Base-by-base conservation (phyloP, 2,113 vertebrate genomes). In the Coregonus clupeaformis region DNA sequence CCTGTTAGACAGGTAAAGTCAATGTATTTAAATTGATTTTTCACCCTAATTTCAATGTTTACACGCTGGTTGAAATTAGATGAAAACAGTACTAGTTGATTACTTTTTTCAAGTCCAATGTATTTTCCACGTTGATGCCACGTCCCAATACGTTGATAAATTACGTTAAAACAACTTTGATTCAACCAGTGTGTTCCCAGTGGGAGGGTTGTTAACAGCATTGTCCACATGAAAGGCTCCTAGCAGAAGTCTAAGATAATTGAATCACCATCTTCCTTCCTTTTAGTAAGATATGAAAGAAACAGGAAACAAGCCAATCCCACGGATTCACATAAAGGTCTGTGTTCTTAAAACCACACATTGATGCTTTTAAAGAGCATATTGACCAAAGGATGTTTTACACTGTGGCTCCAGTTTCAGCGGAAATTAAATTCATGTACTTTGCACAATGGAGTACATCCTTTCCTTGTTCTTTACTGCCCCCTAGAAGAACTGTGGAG, bases 241-340 rank as follows among this genome's bases (percentile, higher is more conserved):
- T 30, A 16, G 14, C 27, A 29, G 29, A 65, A 29, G 27, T 16
- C 25, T 12, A 5, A 65, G 16, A 65, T 29, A 29, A 7, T 29
- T 65, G 63, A 65, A 29, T 65, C 1, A 29, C 25, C 22, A 16
- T 29, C 63, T 29, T 65, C 24, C 25, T 65, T 29, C 63, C 49
- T 52, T 30, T 65, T 65, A 18, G 63, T 6, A 30, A 30, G 22
- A 65, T 29, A 29, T 18, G 16, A 25, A 65, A 29, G 63, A 65
- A 65, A 65, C 63, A 65, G 63, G 63, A 65, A 65, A 65, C 29
- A 65, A 29, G 25, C 27, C 63, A 29, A 29, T 65, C 29, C 63
- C 29, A 65, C 63, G 9, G 6, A 30, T 65, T 25, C 63, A 65
- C 27, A 29, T 30, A 18, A 5, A 30, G 13, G 25, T 65, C 63